Percentiles rank a stretch among this genome's conserved stretches.
These are phyloP conservation scores for Congeria kusceri DNA, from an alignment of 2,888 invertebrate genomes.

Conservation along the genomic window DNA sequence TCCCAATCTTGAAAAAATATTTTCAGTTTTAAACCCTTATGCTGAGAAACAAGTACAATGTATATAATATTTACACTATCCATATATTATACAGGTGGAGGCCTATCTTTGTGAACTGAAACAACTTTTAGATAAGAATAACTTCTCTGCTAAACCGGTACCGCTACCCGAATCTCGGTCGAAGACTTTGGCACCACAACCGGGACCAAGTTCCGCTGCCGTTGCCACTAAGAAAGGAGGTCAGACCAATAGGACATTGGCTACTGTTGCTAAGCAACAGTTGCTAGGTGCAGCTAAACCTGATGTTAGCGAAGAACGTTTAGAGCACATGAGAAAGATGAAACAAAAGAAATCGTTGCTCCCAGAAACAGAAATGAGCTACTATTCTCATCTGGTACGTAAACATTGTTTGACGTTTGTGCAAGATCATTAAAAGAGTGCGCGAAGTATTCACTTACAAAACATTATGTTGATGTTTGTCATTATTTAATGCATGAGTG, in stretches of 20 bases:
- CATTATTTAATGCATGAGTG: too few relatives aligned
- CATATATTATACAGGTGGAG: slow-evolving; percentile 35
- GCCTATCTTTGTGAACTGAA: slow-evolving; percentile 44
- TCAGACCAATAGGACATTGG: slow-evolving; percentile 15
- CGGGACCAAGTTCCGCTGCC: background rate
- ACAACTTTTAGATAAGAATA: slow-evolving; percentile 19
- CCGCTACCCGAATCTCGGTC: slow-evolving; percentile 25
- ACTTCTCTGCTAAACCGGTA: slow-evolving; percentile 37
- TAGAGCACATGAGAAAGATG: slow-evolving; percentile 77
- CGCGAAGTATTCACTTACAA: too few relatives aligned
- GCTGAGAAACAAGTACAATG: too few relatives aligned
- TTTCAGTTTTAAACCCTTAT: too few relatives aligned
- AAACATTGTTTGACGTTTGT: too few relatives aligned
- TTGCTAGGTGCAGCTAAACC: slow-evolving; percentile 19
- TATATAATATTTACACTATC: background rate
- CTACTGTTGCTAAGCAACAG: slow-evolving; percentile 41
- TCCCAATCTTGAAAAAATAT: too few relatives aligned
- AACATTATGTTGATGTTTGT: too few relatives aligned
- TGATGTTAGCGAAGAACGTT: slow-evolving; percentile 71
- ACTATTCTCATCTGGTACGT: slow-evolving; percentile 72
- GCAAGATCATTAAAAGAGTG: too few relatives aligned
- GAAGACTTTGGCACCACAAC: background rate
- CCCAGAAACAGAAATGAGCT: slow-evolving; percentile 69
- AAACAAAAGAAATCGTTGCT: slow-evolving; percentile 73
- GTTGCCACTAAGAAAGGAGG: slow-evolving; percentile 4